Conservation (phyloP, 1,140 invertebrate species). For the Drosophila varians region DNA sequence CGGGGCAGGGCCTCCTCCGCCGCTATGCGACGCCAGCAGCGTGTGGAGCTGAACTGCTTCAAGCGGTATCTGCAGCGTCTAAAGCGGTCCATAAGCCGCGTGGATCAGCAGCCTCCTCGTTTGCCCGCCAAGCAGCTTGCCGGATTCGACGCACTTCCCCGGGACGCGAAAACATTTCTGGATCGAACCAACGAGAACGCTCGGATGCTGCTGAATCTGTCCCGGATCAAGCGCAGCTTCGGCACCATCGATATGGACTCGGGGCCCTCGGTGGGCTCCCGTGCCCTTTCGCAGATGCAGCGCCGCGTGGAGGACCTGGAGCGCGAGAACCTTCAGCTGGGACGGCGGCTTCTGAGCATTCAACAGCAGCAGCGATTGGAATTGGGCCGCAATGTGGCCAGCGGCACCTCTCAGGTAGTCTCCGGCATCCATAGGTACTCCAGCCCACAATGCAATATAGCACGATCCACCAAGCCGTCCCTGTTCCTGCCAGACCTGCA, state of each 20-base stretch:
- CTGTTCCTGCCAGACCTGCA: not conserved
- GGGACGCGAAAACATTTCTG: conserved; percentile 16
- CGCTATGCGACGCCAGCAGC: not conserved
- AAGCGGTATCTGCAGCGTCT: conserved; percentile 8
- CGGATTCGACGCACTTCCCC: not conserved
- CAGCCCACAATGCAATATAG: too few species aligned
- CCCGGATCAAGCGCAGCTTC: conserved; percentile 9
- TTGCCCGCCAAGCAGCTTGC: not conserved
- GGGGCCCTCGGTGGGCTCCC: not conserved
- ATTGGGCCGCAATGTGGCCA: too few species aligned
- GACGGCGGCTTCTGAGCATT: conserved; percentile 8
- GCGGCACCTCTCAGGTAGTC: not conserved
- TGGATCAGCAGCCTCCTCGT: conserved; percentile 17
- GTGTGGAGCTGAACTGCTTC: not conserved
- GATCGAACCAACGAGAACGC: conserved; percentile 24
- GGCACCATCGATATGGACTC: not conserved
- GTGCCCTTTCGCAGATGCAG: not conserved
- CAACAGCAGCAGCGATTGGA: not conserved
- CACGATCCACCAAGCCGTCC: not conserved
- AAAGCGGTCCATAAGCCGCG: conserved; percentile 11
- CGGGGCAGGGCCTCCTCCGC: not conserved
- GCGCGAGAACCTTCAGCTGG: conserved; percentile 12
- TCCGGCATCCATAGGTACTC: too few species aligned
- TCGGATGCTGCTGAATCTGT: conserved; percentile 6
- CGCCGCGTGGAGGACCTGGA: not conserved